Conservation (phyloP, 2,888 invertebrate species). For the Athripsodes cinereus region DNA sequence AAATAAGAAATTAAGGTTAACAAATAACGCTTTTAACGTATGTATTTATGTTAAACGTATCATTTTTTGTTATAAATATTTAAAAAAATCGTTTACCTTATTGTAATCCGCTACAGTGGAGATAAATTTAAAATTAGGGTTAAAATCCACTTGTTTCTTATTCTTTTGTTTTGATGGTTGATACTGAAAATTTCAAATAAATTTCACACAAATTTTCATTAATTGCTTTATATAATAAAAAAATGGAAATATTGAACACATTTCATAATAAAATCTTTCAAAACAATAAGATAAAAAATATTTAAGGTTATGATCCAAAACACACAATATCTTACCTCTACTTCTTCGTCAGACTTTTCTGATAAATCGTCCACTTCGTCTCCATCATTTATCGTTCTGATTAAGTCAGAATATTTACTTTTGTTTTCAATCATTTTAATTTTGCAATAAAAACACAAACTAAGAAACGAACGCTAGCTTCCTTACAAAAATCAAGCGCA, state of each 20-base stretch:
- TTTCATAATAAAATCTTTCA: not conserved
- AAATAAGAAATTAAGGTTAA: too few relatives aligned
- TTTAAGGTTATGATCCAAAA: constrained; percentile 15
- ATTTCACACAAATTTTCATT: not conserved
- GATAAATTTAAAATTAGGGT: constrained; percentile 76
- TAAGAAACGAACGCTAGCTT: not conserved
- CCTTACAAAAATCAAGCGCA: not conserved
- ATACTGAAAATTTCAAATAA: constrained; percentile 48
- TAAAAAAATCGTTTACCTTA: constrained; percentile 36
- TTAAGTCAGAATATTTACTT: constrained; percentile 38
- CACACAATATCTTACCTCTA: constrained; percentile 52
- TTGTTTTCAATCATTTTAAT: constrained; percentile 16
- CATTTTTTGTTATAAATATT: not conserved
- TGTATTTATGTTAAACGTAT: too few relatives aligned
- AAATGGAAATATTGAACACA: constrained; percentile 1
- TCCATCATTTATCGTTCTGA: constrained; percentile 79
- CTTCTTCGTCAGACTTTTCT: constrained; percentile 73
- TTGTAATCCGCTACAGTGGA: constrained; percentile 74
- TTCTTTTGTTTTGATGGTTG: constrained; percentile 76
- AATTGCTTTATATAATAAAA: not conserved
- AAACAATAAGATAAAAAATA: too few relatives aligned
- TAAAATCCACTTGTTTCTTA: constrained; percentile 67
- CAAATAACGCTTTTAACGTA: too few relatives aligned
- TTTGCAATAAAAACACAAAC: not conserved
- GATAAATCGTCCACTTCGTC: constrained; percentile 75